These are phyloP conservation scores for Helicoverpa zea DNA, from an alignment of 1,140 invertebrate genomes.

Conservation along the genomic window DNA sequence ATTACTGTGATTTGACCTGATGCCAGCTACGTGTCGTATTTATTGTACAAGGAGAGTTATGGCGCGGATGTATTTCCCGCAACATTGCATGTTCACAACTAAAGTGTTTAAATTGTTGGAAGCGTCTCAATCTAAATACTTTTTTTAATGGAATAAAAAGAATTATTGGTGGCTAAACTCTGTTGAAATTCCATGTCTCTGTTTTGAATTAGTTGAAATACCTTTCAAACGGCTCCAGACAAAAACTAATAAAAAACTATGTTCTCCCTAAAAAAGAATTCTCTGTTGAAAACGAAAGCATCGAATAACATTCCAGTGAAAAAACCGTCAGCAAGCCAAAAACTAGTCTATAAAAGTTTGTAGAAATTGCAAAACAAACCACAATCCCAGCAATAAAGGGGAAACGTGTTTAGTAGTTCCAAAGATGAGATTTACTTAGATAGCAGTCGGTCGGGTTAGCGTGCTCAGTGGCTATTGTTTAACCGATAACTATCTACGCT, in stretches of 20 bases:
- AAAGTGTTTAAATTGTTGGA: no score
- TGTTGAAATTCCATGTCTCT: no score
- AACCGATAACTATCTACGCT: constrained; percentile 32
- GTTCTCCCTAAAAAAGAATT: no score
- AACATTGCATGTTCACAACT: neutral
- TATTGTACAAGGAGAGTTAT: neutral
- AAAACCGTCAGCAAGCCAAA: neutral
- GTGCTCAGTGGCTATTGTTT: constrained; percentile 23
- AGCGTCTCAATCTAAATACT: no score
- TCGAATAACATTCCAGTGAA: no score
- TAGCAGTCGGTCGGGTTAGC: constrained; percentile 5
- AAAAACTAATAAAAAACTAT: no score
- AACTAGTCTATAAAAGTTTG: neutral
- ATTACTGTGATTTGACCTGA: constrained; percentile 18
- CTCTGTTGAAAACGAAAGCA: no score
- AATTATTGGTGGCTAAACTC: no score
- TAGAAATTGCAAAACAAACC: constrained; percentile 11
- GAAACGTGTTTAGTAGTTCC: constrained; percentile 38
- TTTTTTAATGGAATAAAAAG: no score
- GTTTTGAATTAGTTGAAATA: no score
- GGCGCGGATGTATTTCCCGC: neutral
- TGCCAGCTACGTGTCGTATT: neutral
- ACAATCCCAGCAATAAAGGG: constrained; percentile 31
- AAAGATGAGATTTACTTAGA: constrained; percentile 40
- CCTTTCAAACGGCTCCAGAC: no score